Base-by-base conservation (phyloP, 2,797 vertebrate species). In the Sardinella longiceps region DNA sequence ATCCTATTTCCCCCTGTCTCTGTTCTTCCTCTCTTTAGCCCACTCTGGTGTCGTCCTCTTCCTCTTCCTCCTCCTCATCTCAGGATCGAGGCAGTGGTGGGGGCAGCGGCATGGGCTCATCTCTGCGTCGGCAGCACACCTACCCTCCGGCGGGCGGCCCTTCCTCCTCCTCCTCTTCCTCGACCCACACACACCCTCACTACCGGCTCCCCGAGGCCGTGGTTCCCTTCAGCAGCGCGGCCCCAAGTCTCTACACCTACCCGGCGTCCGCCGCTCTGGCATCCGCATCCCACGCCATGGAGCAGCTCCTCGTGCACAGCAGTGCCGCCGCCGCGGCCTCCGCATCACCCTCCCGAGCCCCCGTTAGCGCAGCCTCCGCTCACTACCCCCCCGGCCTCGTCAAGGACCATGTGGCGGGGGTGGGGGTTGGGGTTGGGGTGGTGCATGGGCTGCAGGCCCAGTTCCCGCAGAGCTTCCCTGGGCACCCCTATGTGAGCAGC, bases 381-480 rank as follows among this genome's bases (percentile, higher is more conserved):
- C 95, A 96, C 30, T 88, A 95, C 88, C 94, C 97, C 82, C 94
- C 96, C 90, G 92, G 95, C 48, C 96, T 97, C 28, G 94, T 97
- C 88, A 98, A 98, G 95, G 97, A 98, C 30, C 92, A 92, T 0
- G 92, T 94, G 66, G 93, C 92, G 0, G 87, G 97, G 81, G 94
- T 99, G 92, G 96, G 97, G 50, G 97, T 98, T 60, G 95, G 96
- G 86, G n/a, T n/a, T n/a, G n/a, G n/a, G n/a, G 94, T 99, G 92
- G 96, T 98, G 50, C 97, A 98, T 60, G 95, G 96, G 86, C 97
- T 96, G 0, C 96, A 98, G 0, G 93, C 97, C 4, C 96, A 97
- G 53, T 96, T 97, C 94, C 97, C 98, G 93, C 98, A 98, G 92
- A 97, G 97, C 91, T 98, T 98, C 85, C 81, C 93, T 14, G 45